phyloP scores from a whole-genome alignment of 2,797 vertebrate species.

The Sebastes vulpes region DNA sequence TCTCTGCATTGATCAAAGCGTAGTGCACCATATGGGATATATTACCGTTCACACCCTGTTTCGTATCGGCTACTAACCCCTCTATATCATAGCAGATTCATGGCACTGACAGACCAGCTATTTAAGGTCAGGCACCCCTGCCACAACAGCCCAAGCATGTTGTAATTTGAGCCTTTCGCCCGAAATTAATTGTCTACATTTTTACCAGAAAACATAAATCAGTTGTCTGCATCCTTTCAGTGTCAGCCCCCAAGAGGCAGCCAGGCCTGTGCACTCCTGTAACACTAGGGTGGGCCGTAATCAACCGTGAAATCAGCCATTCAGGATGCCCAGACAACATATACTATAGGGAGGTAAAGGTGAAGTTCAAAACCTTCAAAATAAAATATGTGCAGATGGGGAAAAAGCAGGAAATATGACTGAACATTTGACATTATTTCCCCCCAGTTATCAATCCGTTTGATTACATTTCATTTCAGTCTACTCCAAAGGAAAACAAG shows the following conservation, averaged over 20 bases:
- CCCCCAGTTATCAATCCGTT: not conserved
- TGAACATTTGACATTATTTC: not conserved
- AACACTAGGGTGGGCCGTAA: conserved; percentile 47
- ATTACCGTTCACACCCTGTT: conserved; percentile 62
- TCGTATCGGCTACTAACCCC: conserved; percentile 53
- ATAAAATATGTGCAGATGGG: not conserved
- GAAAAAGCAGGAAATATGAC: conserved; percentile 8
- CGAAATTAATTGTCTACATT: conserved; percentile 78
- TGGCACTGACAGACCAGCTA: conserved; percentile 74
- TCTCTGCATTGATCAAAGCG: conserved; percentile 60
- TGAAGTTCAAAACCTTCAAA: conserved; percentile 37
- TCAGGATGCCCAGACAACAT: conserved; percentile 35
- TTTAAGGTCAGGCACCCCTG: conserved; percentile 67
- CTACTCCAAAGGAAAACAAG: conserved; percentile 34
- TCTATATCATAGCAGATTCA: conserved; percentile 67
- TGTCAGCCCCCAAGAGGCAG: conserved; percentile 25
- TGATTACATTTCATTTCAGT: conserved; percentile 22
- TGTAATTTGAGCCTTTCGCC: conserved; percentile 68
- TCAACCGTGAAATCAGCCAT: conserved; percentile 57
- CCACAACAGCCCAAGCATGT: conserved; percentile 71
- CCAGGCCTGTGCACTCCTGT: conserved; percentile 13
- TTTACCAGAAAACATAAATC: conserved; percentile 81
- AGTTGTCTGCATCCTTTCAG: conserved; percentile 59
- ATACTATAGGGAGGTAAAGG: conserved; percentile 28
- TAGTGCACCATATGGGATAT: conserved; percentile 60